A percentile compares a stretch with the other conserved stretches of the same genome.
These are phyloP conservation scores for Rhogogaster chlorosoma DNA, from an alignment of 2,888 invertebrate genomes.

Conservation along the genomic window DNA sequence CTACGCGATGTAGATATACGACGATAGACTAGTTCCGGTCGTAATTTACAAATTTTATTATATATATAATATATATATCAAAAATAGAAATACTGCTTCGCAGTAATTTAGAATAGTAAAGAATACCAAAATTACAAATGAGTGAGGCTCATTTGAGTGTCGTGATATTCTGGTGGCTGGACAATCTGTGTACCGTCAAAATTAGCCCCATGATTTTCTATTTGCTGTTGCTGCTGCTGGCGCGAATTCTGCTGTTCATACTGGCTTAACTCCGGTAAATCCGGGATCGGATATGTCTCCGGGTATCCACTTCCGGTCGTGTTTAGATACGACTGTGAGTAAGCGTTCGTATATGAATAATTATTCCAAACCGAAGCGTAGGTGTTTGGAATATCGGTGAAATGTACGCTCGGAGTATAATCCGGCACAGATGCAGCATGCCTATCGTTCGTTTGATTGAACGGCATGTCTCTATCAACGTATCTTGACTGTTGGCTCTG, in stretches of 20 bases:
- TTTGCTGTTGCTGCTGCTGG: slow-evolving; percentile 35
- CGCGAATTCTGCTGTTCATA: slow-evolving; percentile 24
- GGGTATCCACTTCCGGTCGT: background rate
- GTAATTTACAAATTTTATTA: background rate
- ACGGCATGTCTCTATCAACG: slow-evolving; percentile 14
- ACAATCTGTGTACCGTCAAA: slow-evolving; percentile 29
- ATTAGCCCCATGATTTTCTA: background rate
- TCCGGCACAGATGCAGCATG: background rate
- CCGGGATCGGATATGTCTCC: slow-evolving; percentile 30
- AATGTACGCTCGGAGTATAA: slow-evolving; percentile 34
- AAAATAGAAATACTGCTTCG: background rate
- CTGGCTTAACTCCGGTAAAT: slow-evolving; percentile 34
- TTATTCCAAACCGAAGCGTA: slow-evolving; percentile 37
- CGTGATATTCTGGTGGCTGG: slow-evolving; percentile 46
- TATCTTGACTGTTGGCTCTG: slow-evolving; percentile 36
- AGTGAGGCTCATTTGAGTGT: slow-evolving; percentile 46
- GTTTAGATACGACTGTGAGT: slow-evolving; percentile 16
- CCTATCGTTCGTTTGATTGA: slow-evolving; percentile 27
- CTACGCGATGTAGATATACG: slow-evolving; percentile 26
- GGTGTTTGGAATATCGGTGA: slow-evolving; percentile 38
- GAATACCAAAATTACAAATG: slow-evolving; percentile 21
- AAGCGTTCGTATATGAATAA: slow-evolving; percentile 22
- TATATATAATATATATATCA: no score
- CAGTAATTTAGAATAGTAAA: background rate
- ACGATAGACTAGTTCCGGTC: slow-evolving; percentile 50